phyloP scores from a whole-genome alignment of 2,888 invertebrate species.

The Drosophila greeni region DNA sequence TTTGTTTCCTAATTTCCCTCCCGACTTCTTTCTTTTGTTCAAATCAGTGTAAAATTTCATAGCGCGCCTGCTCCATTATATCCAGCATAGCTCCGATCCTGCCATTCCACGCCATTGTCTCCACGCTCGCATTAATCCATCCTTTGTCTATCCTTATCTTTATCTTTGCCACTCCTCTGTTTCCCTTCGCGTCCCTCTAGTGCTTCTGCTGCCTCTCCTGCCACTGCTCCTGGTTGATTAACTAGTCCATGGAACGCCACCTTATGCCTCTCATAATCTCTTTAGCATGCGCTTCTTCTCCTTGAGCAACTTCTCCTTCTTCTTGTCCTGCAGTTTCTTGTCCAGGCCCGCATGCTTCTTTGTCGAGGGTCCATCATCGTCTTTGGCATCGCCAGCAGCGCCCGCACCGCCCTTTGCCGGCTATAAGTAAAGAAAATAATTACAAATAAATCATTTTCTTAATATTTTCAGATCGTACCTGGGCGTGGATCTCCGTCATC shows the following conservation, averaged over 20 bases:
- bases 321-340: constrained; percentile 86
- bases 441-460: background rate
- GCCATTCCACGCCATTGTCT: constrained; percentile 2
- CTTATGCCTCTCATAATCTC: constrained; percentile 84
- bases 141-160: constrained; percentile 9
- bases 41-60: constrained; percentile 58
- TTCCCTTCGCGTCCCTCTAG: constrained; percentile 18
- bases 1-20: constrained; percentile 4
- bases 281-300: constrained; percentile 92
- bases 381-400: constrained; percentile 74
- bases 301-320: constrained; percentile 84
- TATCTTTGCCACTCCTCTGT: constrained; percentile 9
- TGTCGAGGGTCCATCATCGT: constrained; percentile 85
- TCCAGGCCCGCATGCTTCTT: constrained; percentile 90
- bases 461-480: constrained; percentile 78
- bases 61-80: constrained; percentile 49
- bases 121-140: constrained; percentile 15
- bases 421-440: constrained; percentile 70
- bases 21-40: constrained; percentile 14
- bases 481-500: constrained; percentile 95
- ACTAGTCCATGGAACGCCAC: constrained; percentile 22
- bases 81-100: constrained; percentile 16
- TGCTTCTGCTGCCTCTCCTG: constrained; percentile 9
- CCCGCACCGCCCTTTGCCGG: constrained; percentile 78
- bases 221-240: constrained; percentile 21